Base-by-base conservation (phyloP, 2,888 invertebrate species). In the Cryptus viduatorius region DNA sequence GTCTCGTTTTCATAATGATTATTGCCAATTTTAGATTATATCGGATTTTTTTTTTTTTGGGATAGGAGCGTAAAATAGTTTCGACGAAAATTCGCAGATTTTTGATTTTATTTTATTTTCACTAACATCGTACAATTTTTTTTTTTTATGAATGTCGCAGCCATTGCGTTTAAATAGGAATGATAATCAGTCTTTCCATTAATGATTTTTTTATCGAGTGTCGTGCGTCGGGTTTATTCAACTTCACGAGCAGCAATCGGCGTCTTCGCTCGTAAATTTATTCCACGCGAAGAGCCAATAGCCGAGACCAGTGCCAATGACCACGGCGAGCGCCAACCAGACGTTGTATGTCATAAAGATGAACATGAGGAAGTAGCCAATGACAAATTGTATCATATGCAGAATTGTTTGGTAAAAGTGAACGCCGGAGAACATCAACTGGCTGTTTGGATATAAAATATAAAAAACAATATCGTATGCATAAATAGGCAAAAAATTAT, bases 281-380 rank as follows among this genome's bases (percentile, higher is more conserved):
- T 89, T 89, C 93, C 92, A 93, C 29, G 91, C 83, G 53, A 93
- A 91, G 7, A 93, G 82, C 88, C 91, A 93, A 85, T 93, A 96
- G 1, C 96, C 96, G 1, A 94, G 81, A 1, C 94, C 95, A 16
- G 95, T 94, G 1, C 96, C 96, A n/a, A 94, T 73, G 3, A 94
- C 91, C 2, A 95, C 93, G 0, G 95, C 94, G 0, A 95, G 78
- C 86, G 95, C 95, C 44, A 96, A 92, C 94, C 95, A 96, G 46
- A 94, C 94, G 88, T 96, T 96, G 93, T 95, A 96, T 1, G 95
- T 95, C 96, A 96, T 96, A 88, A 95, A 95, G 77, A 95, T 94
- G 84, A 96, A 92, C 96, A 96, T 96, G 14, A 96, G 93, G 81
- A 95, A 94, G 90, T 96, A 95, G 78, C 95, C 94, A 69, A 95